Evolutionary conservation across 2,113 vertebrate species (phyloP).

Genomic region (Synchiropus splendidus): DNA sequence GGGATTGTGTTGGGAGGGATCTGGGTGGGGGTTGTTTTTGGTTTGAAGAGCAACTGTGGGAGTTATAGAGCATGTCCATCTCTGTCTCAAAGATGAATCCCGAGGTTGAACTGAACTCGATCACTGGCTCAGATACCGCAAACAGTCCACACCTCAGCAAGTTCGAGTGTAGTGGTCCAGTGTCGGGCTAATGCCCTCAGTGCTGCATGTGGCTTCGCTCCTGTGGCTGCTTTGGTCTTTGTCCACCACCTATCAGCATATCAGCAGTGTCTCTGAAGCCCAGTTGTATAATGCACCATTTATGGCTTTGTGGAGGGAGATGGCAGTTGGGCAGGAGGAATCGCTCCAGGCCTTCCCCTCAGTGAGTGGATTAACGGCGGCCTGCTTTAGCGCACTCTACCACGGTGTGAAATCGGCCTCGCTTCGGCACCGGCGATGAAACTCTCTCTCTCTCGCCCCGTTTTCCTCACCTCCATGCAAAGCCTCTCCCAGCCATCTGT

Average conservation of each 20-base stretch:
- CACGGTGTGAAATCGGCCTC: slow-evolving; percentile 68
- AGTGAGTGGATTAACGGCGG: slow-evolving; percentile 69
- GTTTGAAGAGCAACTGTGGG: slow-evolving; percentile 37
- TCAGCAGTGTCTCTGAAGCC: slow-evolving; percentile 68
- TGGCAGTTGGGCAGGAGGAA: slow-evolving; percentile 53
- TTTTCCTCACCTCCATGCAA: slow-evolving; percentile 60
- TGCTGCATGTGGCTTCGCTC: slow-evolving; percentile 48
- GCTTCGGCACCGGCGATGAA: slow-evolving; percentile 39
- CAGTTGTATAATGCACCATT: slow-evolving; percentile 63
- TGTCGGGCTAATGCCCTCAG: slow-evolving; percentile 32
- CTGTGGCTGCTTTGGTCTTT: slow-evolving; percentile 63
- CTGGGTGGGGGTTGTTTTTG: slow-evolving; percentile 24
- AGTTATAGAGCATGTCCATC: slow-evolving; percentile 39
- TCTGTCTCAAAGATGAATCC: slow-evolving; percentile 32
- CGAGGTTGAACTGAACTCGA: slow-evolving; percentile 39
- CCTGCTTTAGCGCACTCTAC: slow-evolving; percentile 63
- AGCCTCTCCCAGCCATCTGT: slow-evolving; percentile 72
- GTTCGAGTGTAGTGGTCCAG: slow-evolving; percentile 37
- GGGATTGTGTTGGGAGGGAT: slow-evolving; percentile 4
- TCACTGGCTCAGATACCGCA: slow-evolving; percentile 35
- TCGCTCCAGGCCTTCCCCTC: slow-evolving; percentile 67
- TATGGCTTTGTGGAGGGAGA: slow-evolving; percentile 65
- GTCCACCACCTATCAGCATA: slow-evolving; percentile 63
- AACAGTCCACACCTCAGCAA: slow-evolving; percentile 42
- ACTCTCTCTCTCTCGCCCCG: slow-evolving; percentile 36